phyloP scores from a whole-genome alignment of 2,113 vertebrate genomes.

The Typhlomys cinereus region DNA sequence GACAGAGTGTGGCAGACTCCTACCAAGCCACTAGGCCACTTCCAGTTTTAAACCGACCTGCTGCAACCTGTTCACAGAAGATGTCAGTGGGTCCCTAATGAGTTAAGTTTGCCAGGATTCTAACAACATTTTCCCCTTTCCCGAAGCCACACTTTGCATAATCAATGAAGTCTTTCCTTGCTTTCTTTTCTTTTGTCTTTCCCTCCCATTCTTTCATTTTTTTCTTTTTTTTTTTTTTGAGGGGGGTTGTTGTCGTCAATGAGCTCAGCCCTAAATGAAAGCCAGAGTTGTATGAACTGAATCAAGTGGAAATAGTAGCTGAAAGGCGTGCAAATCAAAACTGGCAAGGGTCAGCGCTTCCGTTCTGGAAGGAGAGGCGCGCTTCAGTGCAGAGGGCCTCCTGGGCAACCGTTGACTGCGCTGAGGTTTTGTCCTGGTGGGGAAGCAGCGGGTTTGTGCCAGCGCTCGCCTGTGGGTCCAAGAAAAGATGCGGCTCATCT shows the following conservation, averaged over 20 bases:
- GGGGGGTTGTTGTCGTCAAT: slow-evolving; percentile 77
- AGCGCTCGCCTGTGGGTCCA: slow-evolving; percentile 16
- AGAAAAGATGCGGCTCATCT: slow-evolving; percentile 26
- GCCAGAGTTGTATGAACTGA: slow-evolving; percentile 76
- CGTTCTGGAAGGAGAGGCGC: slow-evolving; percentile 65
- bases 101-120: slow-evolving; percentile 69
- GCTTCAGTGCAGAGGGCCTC: slow-evolving; percentile 74
- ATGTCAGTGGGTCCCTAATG: slow-evolving; percentile 72
- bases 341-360: slow-evolving; percentile 74
- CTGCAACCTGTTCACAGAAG: slow-evolving; percentile 42
- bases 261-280: slow-evolving; percentile 74
- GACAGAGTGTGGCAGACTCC: neutral
- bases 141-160: slow-evolving; percentile 77
- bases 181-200: slow-evolving; percentile 51
- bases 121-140: slow-evolving; percentile 77
- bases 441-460: slow-evolving; percentile 56
- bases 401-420: slow-evolving; percentile 61
- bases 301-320: slow-evolving; percentile 69
- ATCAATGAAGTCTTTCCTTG: slow-evolving; percentile 75
- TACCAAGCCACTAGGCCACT: neutral
- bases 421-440: slow-evolving; percentile 54
- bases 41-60: slow-evolving; percentile 24
- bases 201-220: neutral
- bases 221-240: too few relatives aligned
- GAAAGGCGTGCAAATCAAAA: slow-evolving; percentile 78